phyloP scores from a whole-genome alignment of 2,888 invertebrate genomes.

The Drosophila birchii region DNA sequence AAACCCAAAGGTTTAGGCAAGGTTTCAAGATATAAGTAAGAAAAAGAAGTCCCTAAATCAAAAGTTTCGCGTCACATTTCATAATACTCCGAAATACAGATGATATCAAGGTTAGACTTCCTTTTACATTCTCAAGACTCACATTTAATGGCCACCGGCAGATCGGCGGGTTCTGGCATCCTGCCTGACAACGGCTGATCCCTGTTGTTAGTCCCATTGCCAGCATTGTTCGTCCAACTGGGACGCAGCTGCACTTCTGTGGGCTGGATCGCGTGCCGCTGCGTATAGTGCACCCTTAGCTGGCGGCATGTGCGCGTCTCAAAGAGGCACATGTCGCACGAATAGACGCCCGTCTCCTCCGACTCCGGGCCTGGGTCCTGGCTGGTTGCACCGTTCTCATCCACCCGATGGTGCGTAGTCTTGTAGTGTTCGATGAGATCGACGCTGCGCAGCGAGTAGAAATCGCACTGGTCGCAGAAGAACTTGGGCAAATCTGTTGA shows the following conservation, averaged over 20 bases:
- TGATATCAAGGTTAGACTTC: neutral
- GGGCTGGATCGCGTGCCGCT: conserved; percentile 66
- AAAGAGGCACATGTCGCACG: conserved; percentile 79
- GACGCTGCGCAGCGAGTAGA: conserved; percentile 74
- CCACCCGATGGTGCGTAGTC: conserved; percentile 59
- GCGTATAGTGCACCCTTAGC: conserved; percentile 70
- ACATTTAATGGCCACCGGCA: conserved; percentile 67
- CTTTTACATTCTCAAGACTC: conserved; percentile 23
- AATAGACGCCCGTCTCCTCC: conserved; percentile 45
- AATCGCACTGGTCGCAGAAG: conserved; percentile 78
- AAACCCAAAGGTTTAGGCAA: too few species aligned
- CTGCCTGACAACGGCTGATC: neutral
- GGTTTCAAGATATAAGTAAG: too few species aligned
- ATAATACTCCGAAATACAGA: conserved; percentile 15
- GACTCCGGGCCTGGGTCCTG: neutral
- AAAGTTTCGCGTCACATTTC: too few species aligned
- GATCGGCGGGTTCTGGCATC: conserved; percentile 18
- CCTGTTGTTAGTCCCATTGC: neutral
- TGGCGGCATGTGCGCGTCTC: conserved; percentile 61
- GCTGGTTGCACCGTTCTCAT: neutral
- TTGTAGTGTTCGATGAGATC: conserved; percentile 79
- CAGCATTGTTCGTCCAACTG: conserved; percentile 44
- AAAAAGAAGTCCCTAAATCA: too few species aligned
- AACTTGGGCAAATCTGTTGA: conserved; percentile 80
- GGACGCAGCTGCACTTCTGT: conserved; percentile 75